Conservation (phyloP, 1,140 invertebrate species). For the Apis dorsata region DNA sequence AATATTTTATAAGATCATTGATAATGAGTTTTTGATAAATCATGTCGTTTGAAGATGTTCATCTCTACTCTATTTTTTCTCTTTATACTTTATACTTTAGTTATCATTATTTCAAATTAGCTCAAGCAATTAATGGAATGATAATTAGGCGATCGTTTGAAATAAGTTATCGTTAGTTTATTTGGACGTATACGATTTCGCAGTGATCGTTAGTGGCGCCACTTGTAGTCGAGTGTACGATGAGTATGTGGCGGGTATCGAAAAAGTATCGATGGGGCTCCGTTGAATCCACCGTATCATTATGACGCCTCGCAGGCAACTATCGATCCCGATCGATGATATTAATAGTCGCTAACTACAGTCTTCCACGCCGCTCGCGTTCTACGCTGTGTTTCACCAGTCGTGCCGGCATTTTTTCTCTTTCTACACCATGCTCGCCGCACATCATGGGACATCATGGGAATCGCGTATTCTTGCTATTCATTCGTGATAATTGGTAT, state of each 20-base stretch:
- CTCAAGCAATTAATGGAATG: slow-evolving; percentile 16
- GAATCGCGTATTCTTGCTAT: neutral
- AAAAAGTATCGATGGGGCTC: slow-evolving; percentile 62
- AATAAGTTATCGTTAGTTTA: slow-evolving; percentile 43
- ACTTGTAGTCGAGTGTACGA: slow-evolving; percentile 34
- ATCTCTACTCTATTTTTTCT: neutral
- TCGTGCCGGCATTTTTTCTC: neutral
- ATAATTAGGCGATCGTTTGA: slow-evolving; percentile 25
- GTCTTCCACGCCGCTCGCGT: slow-evolving; percentile 69
- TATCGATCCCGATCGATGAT: slow-evolving; percentile 78
- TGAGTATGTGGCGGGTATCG: slow-evolving; percentile 63
- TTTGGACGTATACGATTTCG: slow-evolving; percentile 31
- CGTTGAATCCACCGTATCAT: slow-evolving; percentile 72
- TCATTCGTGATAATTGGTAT: slow-evolving; percentile 5
- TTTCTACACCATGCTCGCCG: neutral
- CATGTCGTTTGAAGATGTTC: neutral
- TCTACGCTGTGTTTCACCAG: slow-evolving; percentile 53
- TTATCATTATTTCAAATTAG: slow-evolving; percentile 25
- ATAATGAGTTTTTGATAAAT: neutral
- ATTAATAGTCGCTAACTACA: slow-evolving; percentile 79
- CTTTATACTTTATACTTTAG: neutral
- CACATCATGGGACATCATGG: neutral
- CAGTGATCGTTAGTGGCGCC: slow-evolving; percentile 55
- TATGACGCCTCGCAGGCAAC: slow-evolving; percentile 76
- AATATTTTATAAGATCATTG: neutral